phyloP scores from a whole-genome alignment of 1,140 invertebrate genomes.

The Zaprionus camerounensis region DNA sequence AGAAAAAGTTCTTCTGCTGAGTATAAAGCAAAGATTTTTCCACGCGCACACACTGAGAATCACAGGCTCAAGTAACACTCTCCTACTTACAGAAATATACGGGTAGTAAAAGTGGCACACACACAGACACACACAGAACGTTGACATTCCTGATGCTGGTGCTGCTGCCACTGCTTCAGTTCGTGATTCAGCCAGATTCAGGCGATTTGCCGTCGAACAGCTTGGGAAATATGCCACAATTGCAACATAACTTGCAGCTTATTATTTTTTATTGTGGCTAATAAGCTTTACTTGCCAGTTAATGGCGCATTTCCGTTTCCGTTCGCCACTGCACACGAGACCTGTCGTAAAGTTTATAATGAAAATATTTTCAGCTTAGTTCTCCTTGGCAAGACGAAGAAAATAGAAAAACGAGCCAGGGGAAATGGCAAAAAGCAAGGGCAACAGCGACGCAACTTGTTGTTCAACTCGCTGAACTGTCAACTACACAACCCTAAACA shows the following conservation, averaged over 20 bases:
- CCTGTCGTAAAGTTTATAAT: conserved; percentile 81
- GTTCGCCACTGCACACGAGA: conserved; percentile 52
- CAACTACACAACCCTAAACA: conserved; percentile 49
- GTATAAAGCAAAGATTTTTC: conserved; percentile 56
- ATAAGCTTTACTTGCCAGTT: conserved; percentile 80
- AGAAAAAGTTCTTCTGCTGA: conserved; percentile 46
- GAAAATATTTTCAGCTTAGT: conserved; percentile 78
- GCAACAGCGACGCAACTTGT: conserved; percentile 54
- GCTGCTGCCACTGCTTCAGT: background rate
- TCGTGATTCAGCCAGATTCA: conserved; percentile 22
- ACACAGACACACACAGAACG: background rate
- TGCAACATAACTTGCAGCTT: conserved; percentile 81
- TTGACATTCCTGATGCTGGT: conserved; percentile 9
- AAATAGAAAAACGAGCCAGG: conserved; percentile 12
- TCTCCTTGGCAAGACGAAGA: conserved; percentile 5
- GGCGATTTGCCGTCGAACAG: conserved; percentile 14
- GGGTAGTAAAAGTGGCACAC: conserved; percentile 14
- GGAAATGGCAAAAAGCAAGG: conserved; percentile 14
- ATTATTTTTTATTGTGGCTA: conserved; percentile 81
- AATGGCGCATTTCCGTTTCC: conserved; percentile 79
- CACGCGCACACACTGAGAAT: conserved; percentile 13
- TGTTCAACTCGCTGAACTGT: conserved; percentile 58
- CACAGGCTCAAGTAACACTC: conserved; percentile 16
- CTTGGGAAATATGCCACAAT: conserved; percentile 67
- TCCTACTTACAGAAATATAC: background rate